Evolutionary conservation across 2,888 invertebrate genomes (phyloP), one percentile per base, ranked within the genome.

Genomic region (Phragmatobia fuliginosa): DNA sequence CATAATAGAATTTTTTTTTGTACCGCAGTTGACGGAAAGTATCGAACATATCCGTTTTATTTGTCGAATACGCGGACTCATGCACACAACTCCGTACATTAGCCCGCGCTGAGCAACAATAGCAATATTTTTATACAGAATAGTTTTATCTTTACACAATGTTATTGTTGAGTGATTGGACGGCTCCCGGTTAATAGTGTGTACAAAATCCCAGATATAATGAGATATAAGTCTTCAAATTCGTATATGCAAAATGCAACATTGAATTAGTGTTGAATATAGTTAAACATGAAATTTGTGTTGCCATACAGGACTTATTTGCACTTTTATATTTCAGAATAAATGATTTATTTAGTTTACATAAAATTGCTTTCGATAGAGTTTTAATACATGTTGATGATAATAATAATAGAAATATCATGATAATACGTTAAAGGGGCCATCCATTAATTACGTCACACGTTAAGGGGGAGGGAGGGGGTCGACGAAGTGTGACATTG

Each of bases 101-200:
- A 81, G 80, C 78, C 85, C 89, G 88, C 85, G 85, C 81, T 77
- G 74, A 87, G 86, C 85, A 84, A 87, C 93, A 94, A 94, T 94
- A 94, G 91, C 90, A 76, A 94, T 95, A 94, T 94, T 94, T 94
- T 94, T 95, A 94, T 94, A 94, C 91, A 93, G 91, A 91, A 92
- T 94, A 94, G 92, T 91, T 93, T 92, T 95, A 94, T 92, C 93
- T 94, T 91, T 94, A 94, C 94, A 93, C 92, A 89, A 86, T 93
- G 92, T 94, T 94, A 92, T 94, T 91, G 92, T 94, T 93, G 91
- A 92, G 91, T 94, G 93, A 94, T 92, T 88, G 91, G 91, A 92
- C 88, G 94, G 94, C 94, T 94, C 94, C 94, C 94, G 94, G 94
- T 94, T 84, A 85, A 90, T 93, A 93, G 94, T 92, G 91, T 93